These are phyloP conservation scores for Lycopodina hypogea DNA, from an alignment of 37 sponge, comb jelly and placozoan genomes.

Conservation along the genomic window DNA sequence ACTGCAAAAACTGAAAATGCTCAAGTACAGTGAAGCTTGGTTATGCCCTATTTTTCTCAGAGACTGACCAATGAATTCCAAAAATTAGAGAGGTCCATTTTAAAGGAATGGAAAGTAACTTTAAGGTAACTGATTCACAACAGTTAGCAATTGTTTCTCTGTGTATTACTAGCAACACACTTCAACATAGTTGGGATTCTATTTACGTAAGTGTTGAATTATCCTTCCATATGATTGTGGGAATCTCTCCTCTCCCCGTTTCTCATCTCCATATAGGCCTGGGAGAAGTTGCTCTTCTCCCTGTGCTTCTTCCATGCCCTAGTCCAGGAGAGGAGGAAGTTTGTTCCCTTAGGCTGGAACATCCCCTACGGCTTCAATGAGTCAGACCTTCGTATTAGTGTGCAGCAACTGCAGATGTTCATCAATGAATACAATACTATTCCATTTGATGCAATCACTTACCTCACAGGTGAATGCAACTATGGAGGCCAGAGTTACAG, in stretches of 20 bases:
- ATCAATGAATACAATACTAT: conserved; percentile 91
- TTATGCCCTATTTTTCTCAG: no score
- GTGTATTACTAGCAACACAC: no score
- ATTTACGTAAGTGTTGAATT: no score
- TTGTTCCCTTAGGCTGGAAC: conserved; percentile 99
- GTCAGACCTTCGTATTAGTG: conserved; percentile 90
- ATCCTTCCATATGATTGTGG: neutral
- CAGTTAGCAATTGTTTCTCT: no score
- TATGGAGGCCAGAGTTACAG: conserved; percentile 98
- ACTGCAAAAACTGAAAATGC: no score
- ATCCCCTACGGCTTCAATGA: conserved; percentile 99
- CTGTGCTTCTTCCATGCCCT: conserved; percentile 98
- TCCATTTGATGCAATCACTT: conserved; percentile 93
- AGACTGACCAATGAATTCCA: no score
- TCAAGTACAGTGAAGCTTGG: no score
- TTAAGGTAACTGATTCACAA: no score
- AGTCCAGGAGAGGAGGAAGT: conserved; percentile 94
- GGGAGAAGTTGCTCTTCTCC: conserved; percentile 93
- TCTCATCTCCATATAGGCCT: conserved; percentile 49
- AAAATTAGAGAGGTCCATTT: no score
- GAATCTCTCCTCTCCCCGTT: neutral
- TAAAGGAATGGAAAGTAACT: no score
- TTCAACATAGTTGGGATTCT: no score
- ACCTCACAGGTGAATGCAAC: conserved; percentile 97
- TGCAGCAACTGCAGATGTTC: conserved; percentile 95